Conservation (phyloP, 2,888 invertebrate genomes). For the Drosophila kanekoi region DNA sequence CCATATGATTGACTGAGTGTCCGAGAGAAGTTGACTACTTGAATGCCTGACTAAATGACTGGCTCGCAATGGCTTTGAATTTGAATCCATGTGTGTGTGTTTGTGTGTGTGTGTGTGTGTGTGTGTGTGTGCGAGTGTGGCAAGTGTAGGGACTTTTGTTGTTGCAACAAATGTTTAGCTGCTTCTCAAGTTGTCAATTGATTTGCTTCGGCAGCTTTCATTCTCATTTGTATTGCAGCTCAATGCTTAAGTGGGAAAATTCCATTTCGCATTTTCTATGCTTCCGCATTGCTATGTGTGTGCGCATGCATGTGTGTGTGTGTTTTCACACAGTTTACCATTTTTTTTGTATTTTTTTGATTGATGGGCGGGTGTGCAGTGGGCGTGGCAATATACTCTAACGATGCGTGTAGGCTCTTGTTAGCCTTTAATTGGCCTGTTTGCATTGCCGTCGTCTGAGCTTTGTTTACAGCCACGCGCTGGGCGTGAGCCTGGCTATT, state of each 20-base stretch:
- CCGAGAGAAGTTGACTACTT: constrained; percentile 39
- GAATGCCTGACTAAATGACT: constrained; percentile 46
- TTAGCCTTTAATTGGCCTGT: constrained; percentile 68
- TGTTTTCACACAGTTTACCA: constrained; percentile 15
- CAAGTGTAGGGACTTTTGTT: constrained; percentile 29
- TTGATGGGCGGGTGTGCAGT: constrained; percentile 44
- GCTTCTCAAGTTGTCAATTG: constrained; percentile 69
- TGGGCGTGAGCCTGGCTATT: constrained; percentile 5
- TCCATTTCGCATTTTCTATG: constrained; percentile 25
- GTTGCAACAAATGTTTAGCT: constrained; percentile 56
- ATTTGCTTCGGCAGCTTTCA: constrained; percentile 54
- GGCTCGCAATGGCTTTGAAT: constrained; percentile 31
- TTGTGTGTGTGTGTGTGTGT: not conserved
- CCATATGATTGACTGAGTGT: constrained; percentile 34
- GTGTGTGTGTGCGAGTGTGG: not conserved
- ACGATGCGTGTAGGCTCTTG: constrained; percentile 43
- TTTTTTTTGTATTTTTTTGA: constrained; percentile 12
- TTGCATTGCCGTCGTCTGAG: constrained; percentile 50
- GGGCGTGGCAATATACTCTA: constrained; percentile 39
- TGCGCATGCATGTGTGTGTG: not conserved
- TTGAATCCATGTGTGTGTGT: constrained; percentile 6
- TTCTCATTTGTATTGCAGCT: constrained; percentile 43
- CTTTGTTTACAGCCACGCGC: constrained; percentile 60
- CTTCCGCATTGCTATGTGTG: not conserved
- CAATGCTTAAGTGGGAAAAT: constrained; percentile 53